phyloP scores from a whole-genome alignment of 2,113 vertebrate genomes.

The Peromyscus polionotus region DNA sequence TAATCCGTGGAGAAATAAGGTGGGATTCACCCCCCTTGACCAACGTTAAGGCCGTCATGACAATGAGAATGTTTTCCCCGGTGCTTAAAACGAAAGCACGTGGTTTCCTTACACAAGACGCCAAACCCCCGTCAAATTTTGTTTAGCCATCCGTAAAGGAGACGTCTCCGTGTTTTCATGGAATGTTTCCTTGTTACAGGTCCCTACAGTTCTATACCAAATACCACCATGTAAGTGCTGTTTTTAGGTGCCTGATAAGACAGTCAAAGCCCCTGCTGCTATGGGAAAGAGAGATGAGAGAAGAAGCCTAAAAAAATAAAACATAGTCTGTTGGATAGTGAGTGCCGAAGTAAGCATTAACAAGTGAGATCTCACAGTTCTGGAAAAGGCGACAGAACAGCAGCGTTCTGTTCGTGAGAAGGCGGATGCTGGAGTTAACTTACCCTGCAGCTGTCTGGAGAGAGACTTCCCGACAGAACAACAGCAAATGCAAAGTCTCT shows the following conservation, averaged over 20 bases:
- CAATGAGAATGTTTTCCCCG: not conserved
- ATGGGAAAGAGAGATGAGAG: not conserved
- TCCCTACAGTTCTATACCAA: not conserved
- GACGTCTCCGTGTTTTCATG: not conserved
- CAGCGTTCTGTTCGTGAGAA: not conserved
- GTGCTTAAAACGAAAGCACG: not conserved
- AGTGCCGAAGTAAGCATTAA: not conserved
- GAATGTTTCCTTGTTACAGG: not conserved
- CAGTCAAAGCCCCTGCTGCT: not conserved
- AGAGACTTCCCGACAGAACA: not conserved
- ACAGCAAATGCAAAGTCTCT: not conserved
- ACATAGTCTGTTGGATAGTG: not conserved
- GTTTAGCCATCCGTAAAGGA: not conserved
- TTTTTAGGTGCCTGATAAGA: not conserved
- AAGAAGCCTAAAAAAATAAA: not conserved
- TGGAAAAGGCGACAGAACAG: not conserved
- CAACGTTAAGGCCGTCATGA: not conserved
- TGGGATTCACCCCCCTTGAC: not conserved
- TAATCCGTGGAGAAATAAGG: not conserved
- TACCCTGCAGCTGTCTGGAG: not conserved
- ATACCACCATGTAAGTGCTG: not conserved
- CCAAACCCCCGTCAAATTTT: not conserved
- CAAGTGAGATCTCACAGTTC: not conserved
- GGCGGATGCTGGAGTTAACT: not conserved
- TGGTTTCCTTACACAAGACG: not conserved